Conservation (phyloP, 1,140 invertebrate genomes). For the Drosophila bocqueti region DNA sequence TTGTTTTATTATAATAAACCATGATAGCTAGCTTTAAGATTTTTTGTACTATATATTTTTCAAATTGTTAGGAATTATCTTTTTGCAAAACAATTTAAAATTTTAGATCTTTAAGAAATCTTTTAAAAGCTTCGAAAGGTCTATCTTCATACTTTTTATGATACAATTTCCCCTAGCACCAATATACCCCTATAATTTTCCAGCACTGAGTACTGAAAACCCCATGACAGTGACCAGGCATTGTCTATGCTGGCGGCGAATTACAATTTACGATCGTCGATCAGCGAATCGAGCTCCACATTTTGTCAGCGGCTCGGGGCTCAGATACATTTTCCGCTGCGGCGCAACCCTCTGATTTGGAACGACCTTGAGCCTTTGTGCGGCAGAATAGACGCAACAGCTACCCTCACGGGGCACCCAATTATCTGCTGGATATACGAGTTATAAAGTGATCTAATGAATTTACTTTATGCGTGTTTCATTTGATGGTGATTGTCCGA, state of each 20-base stretch:
- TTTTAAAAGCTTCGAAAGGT: rapidly evolving
- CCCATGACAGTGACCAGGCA: slow-evolving; percentile 58
- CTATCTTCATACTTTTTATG: neutral
- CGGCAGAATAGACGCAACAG: slow-evolving; percentile 3
- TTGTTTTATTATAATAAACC: neutral
- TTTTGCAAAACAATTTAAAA: too few species aligned
- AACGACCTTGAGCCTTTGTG: slow-evolving; percentile 69
- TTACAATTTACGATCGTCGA: slow-evolving; percentile 53
- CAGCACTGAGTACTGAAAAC: slow-evolving; percentile 1
- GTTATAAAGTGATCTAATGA: slow-evolving; percentile 63
- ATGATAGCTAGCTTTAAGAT: neutral
- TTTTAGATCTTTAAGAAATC: neutral
- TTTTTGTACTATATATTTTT: neutral
- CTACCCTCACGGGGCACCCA: slow-evolving; percentile 27
- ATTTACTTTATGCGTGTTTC: slow-evolving; percentile 60
- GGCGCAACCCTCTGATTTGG: slow-evolving; percentile 59
- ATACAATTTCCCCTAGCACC: neutral
- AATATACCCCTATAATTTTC: slow-evolving; percentile 3
- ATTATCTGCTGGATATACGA: slow-evolving; percentile 53
- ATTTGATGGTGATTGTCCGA: slow-evolving; percentile 57
- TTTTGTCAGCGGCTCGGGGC: slow-evolving; percentile 45
- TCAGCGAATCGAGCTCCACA: slow-evolving; percentile 50
- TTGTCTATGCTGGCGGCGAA: slow-evolving; percentile 48
- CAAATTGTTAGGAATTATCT: too few species aligned
- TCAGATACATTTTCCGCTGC: slow-evolving; percentile 15